Percentiles rank a stretch among this genome's conserved stretches.
These are phyloP conservation scores for Hedya salicella DNA, from an alignment of 2,888 invertebrate genomes.

Conservation along the genomic window DNA sequence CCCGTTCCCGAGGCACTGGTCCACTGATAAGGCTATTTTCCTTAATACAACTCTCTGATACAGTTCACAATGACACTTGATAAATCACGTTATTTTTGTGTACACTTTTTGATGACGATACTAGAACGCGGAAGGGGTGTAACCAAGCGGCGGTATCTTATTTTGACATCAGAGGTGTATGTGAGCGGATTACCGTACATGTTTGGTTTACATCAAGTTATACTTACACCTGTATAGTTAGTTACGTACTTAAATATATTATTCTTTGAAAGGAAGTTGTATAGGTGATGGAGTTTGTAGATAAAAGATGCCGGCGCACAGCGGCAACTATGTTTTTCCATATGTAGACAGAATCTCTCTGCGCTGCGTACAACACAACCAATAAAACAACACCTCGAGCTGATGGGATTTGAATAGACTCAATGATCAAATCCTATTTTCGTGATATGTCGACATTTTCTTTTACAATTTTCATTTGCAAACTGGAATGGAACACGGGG, in stretches of 20 bases:
- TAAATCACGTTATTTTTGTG: constrained; percentile 55
- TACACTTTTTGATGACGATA: constrained; percentile 51
- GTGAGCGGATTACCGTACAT: neutral
- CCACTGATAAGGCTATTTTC: constrained; percentile 64
- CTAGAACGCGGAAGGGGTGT: constrained; percentile 7
- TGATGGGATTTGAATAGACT: constrained; percentile 30
- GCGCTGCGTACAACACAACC: neutral
- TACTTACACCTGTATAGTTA: neutral
- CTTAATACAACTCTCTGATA: constrained; percentile 57
- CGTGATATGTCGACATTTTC: constrained; percentile 19
- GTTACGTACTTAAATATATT: neutral
- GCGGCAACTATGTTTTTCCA: neutral
- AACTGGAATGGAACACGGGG: constrained; percentile 13
- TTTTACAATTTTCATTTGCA: constrained; percentile 34
- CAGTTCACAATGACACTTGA: constrained; percentile 56
- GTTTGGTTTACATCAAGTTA: neutral
- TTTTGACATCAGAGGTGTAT: neutral
- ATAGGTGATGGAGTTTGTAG: neutral
- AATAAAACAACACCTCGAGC: constrained; percentile 2
- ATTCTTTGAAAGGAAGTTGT: neutral
- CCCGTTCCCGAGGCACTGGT: constrained; percentile 54
- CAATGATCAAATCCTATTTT: constrained; percentile 35
- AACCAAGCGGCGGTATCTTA: neutral
- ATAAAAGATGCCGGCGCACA: neutral
- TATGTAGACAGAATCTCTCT: neutral